These are phyloP conservation scores for Lagodon rhomboides DNA, from an alignment of 2,797 vertebrate genomes.

Conservation along the genomic window DNA sequence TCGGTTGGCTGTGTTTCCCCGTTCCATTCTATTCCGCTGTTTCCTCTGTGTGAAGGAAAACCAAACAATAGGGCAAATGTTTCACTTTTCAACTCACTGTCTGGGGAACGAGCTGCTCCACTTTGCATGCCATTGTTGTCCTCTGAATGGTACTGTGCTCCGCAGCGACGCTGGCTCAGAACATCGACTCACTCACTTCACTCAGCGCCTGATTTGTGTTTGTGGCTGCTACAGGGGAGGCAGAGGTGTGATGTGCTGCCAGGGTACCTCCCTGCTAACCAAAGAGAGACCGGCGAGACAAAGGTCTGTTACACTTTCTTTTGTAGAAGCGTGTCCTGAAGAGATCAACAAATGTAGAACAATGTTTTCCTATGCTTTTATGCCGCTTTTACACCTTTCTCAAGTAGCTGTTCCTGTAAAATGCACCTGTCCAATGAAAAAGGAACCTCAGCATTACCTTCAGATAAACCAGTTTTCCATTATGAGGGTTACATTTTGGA, in stretches of 20 bases:
- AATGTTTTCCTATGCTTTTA: background rate
- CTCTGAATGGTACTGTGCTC: conserved; percentile 55
- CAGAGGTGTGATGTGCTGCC: conserved; percentile 40
- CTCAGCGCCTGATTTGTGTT: conserved; percentile 59
- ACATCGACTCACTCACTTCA: conserved; percentile 39
- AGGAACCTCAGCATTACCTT: background rate
- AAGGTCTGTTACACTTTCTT: conserved; percentile 1
- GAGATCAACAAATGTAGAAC: background rate
- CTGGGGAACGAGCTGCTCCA: conserved; percentile 52
- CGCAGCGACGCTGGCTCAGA: conserved; percentile 47
- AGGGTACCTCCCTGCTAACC: conserved; percentile 39
- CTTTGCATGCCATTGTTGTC: conserved; percentile 62
- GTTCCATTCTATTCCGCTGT: conserved; percentile 17
- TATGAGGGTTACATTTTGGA: background rate
- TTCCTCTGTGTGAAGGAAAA: conserved; percentile 45
- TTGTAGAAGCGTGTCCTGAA: background rate
- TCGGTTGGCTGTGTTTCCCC: conserved; percentile 4
- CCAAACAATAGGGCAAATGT: conserved; percentile 60
- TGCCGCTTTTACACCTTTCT: background rate
- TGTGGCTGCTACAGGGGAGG: conserved; percentile 34
- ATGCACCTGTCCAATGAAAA: background rate
- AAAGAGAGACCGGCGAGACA: conserved; percentile 18
- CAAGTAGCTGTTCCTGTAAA: background rate
- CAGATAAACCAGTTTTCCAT: too few relatives aligned
- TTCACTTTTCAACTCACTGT: conserved; percentile 56